Evolutionary conservation across 2,888 invertebrate genomes (phyloP), one percentile per base, ranked within the genome.

Genomic region (Sepiola atlantica): DNA sequence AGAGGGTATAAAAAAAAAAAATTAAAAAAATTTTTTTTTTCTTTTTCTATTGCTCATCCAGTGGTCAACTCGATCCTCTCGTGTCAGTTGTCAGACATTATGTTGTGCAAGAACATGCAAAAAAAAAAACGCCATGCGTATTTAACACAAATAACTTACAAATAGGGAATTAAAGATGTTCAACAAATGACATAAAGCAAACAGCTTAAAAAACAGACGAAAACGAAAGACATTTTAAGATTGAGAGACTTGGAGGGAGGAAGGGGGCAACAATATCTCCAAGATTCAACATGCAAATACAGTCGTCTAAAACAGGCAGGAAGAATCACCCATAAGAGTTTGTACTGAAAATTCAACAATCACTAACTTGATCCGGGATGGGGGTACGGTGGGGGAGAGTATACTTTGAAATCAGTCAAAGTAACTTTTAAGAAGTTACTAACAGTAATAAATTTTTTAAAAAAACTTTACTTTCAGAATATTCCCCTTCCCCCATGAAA

Each of bases 231-330:
- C 14, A 77, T 77, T 77, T 77, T 32, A 6, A 61, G 61, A 24
- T 61, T 61, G 61, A 24, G 21, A 24, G 61, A 24, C 10, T 28
- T 4, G n/a, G n/a, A 14, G 77, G 12, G 10, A 1, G n/a, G 14
- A n/a, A 14, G 16, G 16, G n/a, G 16, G 14, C 32, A 77, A 77
- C n/a, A n/a, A 32, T n/a, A 77, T 77, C n/a, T 77, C 77, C 77
- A 92, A 28, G n/a, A 55, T 92, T 35, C 45, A 92, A 45, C 45
- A 54, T 92, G 92, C 92, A 92, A 92, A 92, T 54, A 91, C 24
- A 54, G 28, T 28, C 32, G 55, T 55, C 45, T 45, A 45, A 45
- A 54, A 92, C 92, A 92, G n/a, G 45, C n/a, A 92, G 16, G 16
- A 92, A 20, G 16, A 55, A 45, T 92, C 35, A 28, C n/a, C 35